A percentile compares a stretch with the other conserved stretches of the same genome.
These are phyloP conservation scores for Cataglyphis albicans DNA, from an alignment of 2,888 invertebrate species.

Conservation along the genomic window DNA sequence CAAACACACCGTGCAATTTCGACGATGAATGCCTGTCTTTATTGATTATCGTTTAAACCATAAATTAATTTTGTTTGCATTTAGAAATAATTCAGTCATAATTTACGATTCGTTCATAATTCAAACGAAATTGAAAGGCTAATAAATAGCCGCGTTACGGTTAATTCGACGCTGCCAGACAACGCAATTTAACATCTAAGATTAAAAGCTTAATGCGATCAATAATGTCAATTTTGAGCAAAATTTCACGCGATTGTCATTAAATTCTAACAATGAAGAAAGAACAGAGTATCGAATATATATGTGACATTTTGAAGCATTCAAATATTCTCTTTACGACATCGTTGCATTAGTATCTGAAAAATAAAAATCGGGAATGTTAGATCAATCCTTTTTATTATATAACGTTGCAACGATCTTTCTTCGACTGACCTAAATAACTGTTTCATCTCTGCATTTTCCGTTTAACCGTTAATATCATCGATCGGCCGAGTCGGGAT, in stretches of 20 bases:
- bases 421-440: constrained; percentile 63
- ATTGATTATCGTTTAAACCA: constrained; percentile 27
- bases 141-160: constrained; percentile 2
- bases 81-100: not conserved
- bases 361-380: not conserved
- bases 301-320: not conserved
- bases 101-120: constrained; percentile 1
- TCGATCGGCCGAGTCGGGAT: constrained; percentile 60
- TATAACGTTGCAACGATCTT: constrained; percentile 58
- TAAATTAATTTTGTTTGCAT: constrained; percentile 7
- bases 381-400: constrained; percentile 48
- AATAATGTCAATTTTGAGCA: not conserved
- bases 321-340: not conserved
- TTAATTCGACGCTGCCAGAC: not conserved
- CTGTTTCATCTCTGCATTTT: constrained; percentile 63
- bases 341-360: not conserved
- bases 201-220: not conserved
- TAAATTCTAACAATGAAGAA: not conserved
- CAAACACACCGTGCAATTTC: constrained; percentile 21
- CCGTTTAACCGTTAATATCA: constrained; percentile 68
- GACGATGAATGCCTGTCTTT: not conserved
- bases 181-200: not conserved
- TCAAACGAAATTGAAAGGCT: not conserved
- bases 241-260: not conserved
- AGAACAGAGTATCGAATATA: not conserved